Evolutionary conservation across 2,888 invertebrate species (phyloP), one percentile per base, ranked within the genome.

Genomic region (Drosophila picticornis): DNA sequence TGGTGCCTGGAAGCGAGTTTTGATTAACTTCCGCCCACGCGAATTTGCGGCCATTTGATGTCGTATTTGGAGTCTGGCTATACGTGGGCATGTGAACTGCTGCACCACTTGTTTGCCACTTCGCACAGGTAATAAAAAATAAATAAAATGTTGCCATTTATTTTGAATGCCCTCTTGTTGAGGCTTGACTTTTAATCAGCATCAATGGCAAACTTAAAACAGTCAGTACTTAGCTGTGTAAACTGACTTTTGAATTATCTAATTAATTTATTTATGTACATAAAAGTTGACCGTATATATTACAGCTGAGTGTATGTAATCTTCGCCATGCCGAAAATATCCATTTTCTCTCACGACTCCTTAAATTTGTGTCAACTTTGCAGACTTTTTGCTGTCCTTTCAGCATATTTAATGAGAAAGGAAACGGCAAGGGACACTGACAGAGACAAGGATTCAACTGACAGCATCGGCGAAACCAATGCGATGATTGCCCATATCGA

Each of bases 401-500:
- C 78, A 83, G 50, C 74, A 55, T 81, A 56, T 73, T 80, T 70
- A 71, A 67, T 64, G 52, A 46, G 31, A 43, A 19, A 50, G 29
- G 10, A 6, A 48, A 40, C 4, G 11, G 51, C 25, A 19, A 16
- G 22, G 11, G 48, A 62, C 40, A 40, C 6, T 40, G n/a, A 46
- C 38, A 22, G 3, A 31, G 10, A 34, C 13, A n/a, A 1, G 19
- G 22, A 59, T 40, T 88, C 59, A 90, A 31, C 38, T 63, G 55
- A 52, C 68, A 59, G 91, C 99, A 59, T 89, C 83, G 10, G 88
- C 88, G 55, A 90, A 88, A 7, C 88, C 88, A 67, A 88, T 79
- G 27, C 88, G 91, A 75, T 90, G 70, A 34, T 70, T 77, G 27
- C 75, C 91, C 91, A 88, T 90, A 50, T 90, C 91, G 10, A 88